Conservation (phyloP, 2,797 vertebrate genomes). For the Chelon auratus region DNA sequence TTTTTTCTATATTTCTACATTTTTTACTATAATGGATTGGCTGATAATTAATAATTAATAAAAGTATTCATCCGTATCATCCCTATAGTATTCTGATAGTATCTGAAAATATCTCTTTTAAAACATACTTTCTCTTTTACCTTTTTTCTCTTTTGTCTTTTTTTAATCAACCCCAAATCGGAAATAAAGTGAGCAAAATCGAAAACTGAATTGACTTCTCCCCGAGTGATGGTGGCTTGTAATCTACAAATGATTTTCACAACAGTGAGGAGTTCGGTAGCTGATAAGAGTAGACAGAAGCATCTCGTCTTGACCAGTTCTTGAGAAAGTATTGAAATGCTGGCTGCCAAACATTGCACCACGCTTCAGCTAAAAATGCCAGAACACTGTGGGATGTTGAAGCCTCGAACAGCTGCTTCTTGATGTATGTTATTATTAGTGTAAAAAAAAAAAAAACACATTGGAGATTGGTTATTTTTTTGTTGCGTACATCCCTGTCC, state of each 20-base stretch:
- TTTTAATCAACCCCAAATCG: not conserved
- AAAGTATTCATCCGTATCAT: not conserved
- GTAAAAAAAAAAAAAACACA: not conserved
- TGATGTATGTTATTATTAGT: not conserved
- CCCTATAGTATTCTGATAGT: not conserved
- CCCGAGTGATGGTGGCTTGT: not conserved
- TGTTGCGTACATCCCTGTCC: slow-evolving; percentile 10
- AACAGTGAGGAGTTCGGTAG: not conserved
- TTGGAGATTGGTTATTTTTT: not conserved
- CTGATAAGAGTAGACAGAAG: slow-evolving; percentile 11
- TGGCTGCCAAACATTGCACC: not conserved
- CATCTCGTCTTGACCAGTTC: not conserved
- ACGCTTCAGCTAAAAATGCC: too few relatives aligned
- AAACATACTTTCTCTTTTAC: not conserved
- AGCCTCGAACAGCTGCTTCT: not conserved
- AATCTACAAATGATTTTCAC: slow-evolving; percentile 24
- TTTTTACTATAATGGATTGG: not conserved
- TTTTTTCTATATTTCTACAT: not conserved
- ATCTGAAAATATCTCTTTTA: not conserved
- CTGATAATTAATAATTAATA: not conserved
- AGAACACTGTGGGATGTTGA: too few relatives aligned
- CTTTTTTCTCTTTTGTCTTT: too few relatives aligned
- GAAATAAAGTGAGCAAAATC: slow-evolving; percentile 10
- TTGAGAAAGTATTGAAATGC: slow-evolving; percentile 5
- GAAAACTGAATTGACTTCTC: slow-evolving; percentile 14